A percentile compares a stretch with the other conserved stretches of the same genome.
phyloP scores from a whole-genome alignment of 2,888 invertebrate species.

The Chloroclysta siterata region DNA sequence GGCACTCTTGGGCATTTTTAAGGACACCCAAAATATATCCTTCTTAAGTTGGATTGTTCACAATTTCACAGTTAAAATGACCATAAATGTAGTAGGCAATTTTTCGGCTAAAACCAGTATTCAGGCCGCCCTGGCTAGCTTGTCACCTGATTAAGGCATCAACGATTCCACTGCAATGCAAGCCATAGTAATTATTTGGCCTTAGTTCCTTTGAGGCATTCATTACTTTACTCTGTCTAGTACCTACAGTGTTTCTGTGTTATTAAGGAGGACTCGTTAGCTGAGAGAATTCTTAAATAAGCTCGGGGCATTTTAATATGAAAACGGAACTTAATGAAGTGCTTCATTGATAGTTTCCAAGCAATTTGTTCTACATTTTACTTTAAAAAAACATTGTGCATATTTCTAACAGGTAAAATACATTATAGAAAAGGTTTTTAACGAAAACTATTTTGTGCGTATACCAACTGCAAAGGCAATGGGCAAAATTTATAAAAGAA shows the following conservation, averaged over 20 bases:
- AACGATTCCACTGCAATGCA: slow-evolving; percentile 62
- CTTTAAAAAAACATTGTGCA: background rate
- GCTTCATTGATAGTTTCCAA: slow-evolving; percentile 16
- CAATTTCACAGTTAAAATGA: too few species aligned
- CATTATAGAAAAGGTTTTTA: too few species aligned
- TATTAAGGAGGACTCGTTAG: slow-evolving; percentile 33
- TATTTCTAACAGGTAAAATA: too few species aligned
- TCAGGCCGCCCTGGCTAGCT: slow-evolving; percentile 30
- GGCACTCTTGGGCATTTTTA: too few species aligned
- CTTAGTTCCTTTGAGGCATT: slow-evolving; percentile 51
- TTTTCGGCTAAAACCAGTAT: slow-evolving; percentile 5
- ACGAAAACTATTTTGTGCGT: too few species aligned
- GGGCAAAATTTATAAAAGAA: too few species aligned
- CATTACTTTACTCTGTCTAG: slow-evolving; percentile 42
- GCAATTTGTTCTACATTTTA: background rate
- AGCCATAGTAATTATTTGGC: slow-evolving; percentile 70
- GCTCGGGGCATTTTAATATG: slow-evolving; percentile 9
- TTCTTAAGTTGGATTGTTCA: too few species aligned
- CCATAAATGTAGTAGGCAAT: too few species aligned
- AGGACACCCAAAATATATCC: too few species aligned
- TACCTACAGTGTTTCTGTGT: slow-evolving; percentile 34
- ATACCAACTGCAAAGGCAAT: too few species aligned
- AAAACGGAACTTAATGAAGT: slow-evolving; percentile 16
- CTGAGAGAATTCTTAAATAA: slow-evolving; percentile 35
- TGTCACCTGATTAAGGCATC: slow-evolving; percentile 77